A percentile compares a stretch with the other conserved stretches of the same genome.
Conservation (phyloP, 2,797 vertebrate species). For the Micrastur ruficollis region DNA sequence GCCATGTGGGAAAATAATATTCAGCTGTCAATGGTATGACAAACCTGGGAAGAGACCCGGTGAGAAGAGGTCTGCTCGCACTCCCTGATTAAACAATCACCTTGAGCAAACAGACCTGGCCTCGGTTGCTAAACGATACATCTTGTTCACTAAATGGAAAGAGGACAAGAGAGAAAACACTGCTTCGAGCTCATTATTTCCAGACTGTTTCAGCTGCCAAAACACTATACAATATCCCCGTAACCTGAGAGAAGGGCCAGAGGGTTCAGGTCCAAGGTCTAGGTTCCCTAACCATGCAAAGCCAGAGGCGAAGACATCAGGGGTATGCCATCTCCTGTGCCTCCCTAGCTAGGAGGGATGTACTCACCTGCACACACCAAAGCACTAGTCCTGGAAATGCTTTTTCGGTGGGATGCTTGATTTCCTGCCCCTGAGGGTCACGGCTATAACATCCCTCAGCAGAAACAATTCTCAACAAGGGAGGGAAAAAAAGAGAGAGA, state of each 20-base stretch:
- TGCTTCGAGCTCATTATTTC: not conserved
- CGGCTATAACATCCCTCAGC: not conserved
- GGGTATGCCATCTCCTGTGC: not conserved
- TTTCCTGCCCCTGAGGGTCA: not conserved
- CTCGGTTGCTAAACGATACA: not conserved
- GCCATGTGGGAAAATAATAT: not conserved
- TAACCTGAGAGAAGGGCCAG: not conserved
- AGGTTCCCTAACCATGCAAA: not conserved
- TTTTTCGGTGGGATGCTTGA: not conserved
- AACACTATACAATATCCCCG: not conserved
- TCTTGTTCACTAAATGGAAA: not conserved
- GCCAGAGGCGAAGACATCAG: accelerated
- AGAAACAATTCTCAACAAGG: not conserved
- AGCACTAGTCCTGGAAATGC: not conserved
- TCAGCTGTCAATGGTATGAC: not conserved
- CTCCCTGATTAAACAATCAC: not conserved
- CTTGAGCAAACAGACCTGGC: not conserved
- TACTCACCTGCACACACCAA: not conserved
- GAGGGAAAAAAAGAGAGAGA: accelerated
- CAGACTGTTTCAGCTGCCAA: not conserved
- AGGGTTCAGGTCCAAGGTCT: not conserved
- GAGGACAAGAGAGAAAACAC: not conserved
- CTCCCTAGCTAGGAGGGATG: not conserved
- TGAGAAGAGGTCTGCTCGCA: not conserved
- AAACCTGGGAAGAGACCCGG: not conserved